Base-by-base conservation (phyloP, 1,140 invertebrate genomes). In the Anagrus nilaparvatae region DNA sequence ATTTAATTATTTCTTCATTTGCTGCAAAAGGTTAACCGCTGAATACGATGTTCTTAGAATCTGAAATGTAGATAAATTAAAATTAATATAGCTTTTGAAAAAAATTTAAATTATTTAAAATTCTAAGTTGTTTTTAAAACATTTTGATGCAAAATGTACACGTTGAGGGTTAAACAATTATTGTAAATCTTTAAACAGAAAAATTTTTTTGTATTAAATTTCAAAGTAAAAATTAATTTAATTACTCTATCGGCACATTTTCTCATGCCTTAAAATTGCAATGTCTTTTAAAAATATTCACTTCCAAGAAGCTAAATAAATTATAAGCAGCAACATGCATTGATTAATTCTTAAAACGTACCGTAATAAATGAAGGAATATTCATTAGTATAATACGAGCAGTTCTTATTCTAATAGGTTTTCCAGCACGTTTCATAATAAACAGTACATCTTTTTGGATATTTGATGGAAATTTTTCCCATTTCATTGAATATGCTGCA, bases 41-140 rank as follows among this genome's bases (percentile, higher is more conserved):
- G 42, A 24, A 23, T 44, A 44, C 27, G 42, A 44, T 12, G 21
- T 24, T 27, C 39, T 38, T 7, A 44, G 14, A 8, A 44, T 38
- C 42, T 44, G 21, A 4, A 44, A 38, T 3, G 25, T 43, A 6
- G 2, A 17, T 8, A 13, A 4, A 20, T 20, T 10, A 8, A 18
- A 7, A 33, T 9, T 7, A 14, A 24, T 23, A 5, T 16, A n/a
- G n/a, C n/a, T n/a, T n/a, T 16, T 3, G 12, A 32, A 32, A 32
- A 32, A 17, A 32, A 5, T 29, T 29, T 5, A 4, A n/a, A 17
- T 10, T 32, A 32, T 17, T 13, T 17, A 3, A 35, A 23, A 24
- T 4, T 35, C 20, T 2, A 7, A 23, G 9, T 13, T 23, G 3
- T 35, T 14, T 24, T 23, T 14, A 20, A 23, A 10, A n/a, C 12